Evolutionary conservation across 2,888 invertebrate species (phyloP).

Genomic region (Tortrix viridana): DNA sequence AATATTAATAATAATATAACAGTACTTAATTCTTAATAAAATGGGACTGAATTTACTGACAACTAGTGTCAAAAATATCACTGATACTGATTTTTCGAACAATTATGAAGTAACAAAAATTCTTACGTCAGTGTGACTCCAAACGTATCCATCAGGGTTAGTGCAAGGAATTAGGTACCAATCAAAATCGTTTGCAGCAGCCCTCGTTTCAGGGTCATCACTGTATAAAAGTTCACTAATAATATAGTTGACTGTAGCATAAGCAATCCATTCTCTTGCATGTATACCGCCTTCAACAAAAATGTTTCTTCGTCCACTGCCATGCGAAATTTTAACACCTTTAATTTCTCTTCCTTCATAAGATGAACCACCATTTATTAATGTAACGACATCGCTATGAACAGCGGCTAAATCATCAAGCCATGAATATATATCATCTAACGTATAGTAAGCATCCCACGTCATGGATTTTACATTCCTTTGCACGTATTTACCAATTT

Average conservation of each 20-base stretch:
- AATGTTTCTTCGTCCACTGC: slow-evolving; percentile 37
- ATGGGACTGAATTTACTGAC: no score
- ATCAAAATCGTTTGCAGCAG: slow-evolving; percentile 75
- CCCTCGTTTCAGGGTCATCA: slow-evolving; percentile 55
- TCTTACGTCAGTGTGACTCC: slow-evolving; percentile 78
- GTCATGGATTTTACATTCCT: slow-evolving; percentile 32
- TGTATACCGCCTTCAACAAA: slow-evolving; percentile 75
- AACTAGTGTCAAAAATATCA: background rate
- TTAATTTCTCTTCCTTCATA: slow-evolving; percentile 42
- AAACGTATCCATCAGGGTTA: slow-evolving; percentile 88
- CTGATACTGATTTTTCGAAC: no score
- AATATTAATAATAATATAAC: no score
- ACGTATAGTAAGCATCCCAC: slow-evolving; percentile 37
- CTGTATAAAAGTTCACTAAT: slow-evolving; percentile 80
- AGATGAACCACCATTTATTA: slow-evolving; percentile 29
- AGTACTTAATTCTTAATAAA: no score
- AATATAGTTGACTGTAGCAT: slow-evolving; percentile 81
- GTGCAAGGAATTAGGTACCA: slow-evolving; percentile 87
- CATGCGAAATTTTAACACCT: slow-evolving; percentile 60
- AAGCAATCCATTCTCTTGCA: slow-evolving; percentile 87
- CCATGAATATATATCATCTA: slow-evolving; percentile 37
- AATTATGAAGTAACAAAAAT: background rate
- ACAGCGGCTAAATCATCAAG: slow-evolving; percentile 30
- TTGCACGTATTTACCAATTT: slow-evolving; percentile 28
- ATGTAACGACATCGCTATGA: slow-evolving; percentile 28